Evolutionary conservation across 2,888 invertebrate genomes (phyloP).

Genomic region (Idaea straminata): DNA sequence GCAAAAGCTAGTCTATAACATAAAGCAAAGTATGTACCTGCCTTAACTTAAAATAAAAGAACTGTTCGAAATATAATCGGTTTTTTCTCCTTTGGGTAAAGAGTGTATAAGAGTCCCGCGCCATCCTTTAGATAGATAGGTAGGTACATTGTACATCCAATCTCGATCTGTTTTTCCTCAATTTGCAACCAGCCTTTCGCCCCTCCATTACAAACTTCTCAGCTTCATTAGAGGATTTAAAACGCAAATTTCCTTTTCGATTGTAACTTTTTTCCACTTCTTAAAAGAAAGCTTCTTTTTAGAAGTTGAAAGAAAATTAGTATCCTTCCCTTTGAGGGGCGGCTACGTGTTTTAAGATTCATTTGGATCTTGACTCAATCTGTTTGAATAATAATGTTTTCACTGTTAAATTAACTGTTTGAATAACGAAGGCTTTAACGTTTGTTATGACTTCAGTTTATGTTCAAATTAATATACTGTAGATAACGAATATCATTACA

Average conservation of each 20-base stretch:
- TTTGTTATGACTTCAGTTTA: not conserved
- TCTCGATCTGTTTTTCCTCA: constrained; percentile 64
- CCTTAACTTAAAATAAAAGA: no score
- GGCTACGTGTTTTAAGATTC: constrained; percentile 68
- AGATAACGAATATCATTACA: no score
- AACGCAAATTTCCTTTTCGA: constrained; percentile 80
- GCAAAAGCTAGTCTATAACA: no score
- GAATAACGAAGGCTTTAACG: constrained; percentile 9
- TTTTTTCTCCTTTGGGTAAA: no score
- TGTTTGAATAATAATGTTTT: constrained; percentile 69
- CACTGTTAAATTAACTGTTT: constrained; percentile 34
- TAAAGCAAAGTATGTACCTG: no score
- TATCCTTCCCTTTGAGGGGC: constrained; percentile 75
- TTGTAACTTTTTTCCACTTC: constrained; percentile 79
- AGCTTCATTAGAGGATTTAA: constrained; percentile 80
- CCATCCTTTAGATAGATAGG: no score
- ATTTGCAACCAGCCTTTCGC: constrained; percentile 74
- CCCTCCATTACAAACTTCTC: constrained; percentile 79
- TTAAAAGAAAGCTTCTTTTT: constrained; percentile 78
- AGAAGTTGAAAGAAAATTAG: constrained; percentile 76
- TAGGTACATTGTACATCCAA: constrained; percentile 12
- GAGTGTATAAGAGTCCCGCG: no score
- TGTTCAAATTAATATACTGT: not conserved
- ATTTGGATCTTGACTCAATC: constrained; percentile 67
- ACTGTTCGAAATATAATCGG: no score